Percentiles rank a stretch among this genome's conserved stretches.
Conservation (phyloP, 2,113 vertebrate species). For the Erythrocercus mccallii region DNA sequence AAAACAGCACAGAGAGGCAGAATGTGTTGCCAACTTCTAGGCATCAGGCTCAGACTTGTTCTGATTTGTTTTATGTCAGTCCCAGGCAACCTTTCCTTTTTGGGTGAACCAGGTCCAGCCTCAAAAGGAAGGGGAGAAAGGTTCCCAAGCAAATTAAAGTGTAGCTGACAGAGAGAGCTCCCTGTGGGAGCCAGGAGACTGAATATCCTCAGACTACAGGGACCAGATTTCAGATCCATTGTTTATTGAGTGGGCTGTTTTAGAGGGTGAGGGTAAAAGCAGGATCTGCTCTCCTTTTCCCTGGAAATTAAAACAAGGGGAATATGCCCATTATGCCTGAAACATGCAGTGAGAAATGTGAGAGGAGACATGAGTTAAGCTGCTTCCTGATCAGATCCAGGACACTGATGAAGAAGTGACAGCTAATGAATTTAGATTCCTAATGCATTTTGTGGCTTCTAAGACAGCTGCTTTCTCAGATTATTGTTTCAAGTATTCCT, state of each 20-base stretch:
- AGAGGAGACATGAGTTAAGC: background rate
- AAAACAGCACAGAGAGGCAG: background rate
- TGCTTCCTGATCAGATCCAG: background rate
- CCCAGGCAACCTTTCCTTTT: background rate
- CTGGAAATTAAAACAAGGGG: background rate
- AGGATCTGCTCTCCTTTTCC: background rate
- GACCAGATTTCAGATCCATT: background rate
- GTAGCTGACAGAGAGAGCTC: background rate
- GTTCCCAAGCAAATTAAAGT: background rate
- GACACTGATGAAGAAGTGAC: background rate
- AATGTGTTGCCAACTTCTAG: background rate
- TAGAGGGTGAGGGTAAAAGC: background rate
- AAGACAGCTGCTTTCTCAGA: slow-evolving; percentile 5
- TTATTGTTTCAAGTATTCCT: background rate
- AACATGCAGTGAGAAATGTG: background rate
- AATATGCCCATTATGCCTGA: background rate
- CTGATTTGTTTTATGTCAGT: background rate
- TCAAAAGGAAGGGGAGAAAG: background rate
- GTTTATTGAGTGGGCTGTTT: background rate
- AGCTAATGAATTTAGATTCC: slow-evolving; percentile 22
- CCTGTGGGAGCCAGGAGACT: background rate
- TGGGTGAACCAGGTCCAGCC: background rate
- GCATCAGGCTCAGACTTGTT: background rate
- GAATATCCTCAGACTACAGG: background rate
- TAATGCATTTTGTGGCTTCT: slow-evolving; percentile 29